These are phyloP conservation scores for Tachycineta bicolor DNA, from an alignment of 2,113 vertebrate species.

Conservation along the genomic window DNA sequence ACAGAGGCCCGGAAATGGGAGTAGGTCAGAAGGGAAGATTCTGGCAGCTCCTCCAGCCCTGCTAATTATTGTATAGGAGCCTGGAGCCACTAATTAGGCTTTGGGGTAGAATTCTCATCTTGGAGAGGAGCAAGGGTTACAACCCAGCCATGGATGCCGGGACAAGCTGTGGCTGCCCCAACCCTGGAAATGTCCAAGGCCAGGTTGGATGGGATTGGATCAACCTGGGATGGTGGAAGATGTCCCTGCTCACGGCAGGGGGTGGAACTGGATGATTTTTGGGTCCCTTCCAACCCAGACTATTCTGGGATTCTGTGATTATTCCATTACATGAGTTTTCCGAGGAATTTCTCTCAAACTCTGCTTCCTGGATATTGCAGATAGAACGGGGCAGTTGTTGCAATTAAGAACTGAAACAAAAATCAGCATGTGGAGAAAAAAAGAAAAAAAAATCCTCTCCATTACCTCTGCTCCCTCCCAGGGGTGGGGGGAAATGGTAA, in stretches of 20 bases:
- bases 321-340: not conserved
- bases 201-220: accelerated
- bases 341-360: not conserved
- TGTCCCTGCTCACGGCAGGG: not conserved
- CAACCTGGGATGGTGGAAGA: not conserved
- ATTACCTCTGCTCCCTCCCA: not conserved
- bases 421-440: accelerated
- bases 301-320: not conserved
- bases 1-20: not conserved
- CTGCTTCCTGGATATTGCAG: not conserved
- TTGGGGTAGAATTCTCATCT: not conserved
- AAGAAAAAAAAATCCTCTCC: not conserved
- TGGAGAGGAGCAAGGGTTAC: not conserved
- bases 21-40: not conserved
- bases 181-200: not conserved
- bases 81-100: not conserved
- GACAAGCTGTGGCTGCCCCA: not conserved
- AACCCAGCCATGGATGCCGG: too few relatives aligned
- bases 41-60: not conserved
- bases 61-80: not conserved
- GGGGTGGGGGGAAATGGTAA: accelerated
- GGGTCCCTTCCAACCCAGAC: not conserved
- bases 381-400: not conserved
- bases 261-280: not conserved
- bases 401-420: not conserved